Evolutionary conservation across 2,113 vertebrate species (phyloP).

Genomic region (Anoplopoma fimbria): DNA sequence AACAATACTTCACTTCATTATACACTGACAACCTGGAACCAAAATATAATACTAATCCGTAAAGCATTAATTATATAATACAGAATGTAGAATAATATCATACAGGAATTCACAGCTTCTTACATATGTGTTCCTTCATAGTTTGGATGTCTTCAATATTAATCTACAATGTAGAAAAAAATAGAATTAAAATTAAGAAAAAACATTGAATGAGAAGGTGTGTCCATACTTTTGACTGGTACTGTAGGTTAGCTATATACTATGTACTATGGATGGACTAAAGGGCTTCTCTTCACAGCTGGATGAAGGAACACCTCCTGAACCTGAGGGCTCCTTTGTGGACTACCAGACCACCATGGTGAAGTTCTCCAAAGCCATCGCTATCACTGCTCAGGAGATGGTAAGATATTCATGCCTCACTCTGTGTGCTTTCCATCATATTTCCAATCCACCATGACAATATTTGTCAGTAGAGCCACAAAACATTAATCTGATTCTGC

Average conservation of each 20-base stretch:
- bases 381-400: constrained; percentile 98
- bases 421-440: constrained; percentile 21
- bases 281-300: constrained; percentile 80
- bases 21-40: background rate
- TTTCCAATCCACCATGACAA: constrained; percentile 16
- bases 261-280: background rate
- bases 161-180: too few species aligned
- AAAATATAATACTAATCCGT: background rate
- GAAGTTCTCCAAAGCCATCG: constrained; percentile 97
- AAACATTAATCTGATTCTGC: constrained; percentile 15
- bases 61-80: background rate
- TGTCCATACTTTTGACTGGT: too few species aligned
- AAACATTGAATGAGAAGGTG: too few species aligned
- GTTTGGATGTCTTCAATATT: too few species aligned
- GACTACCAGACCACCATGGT: constrained; percentile 99
- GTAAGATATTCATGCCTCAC: constrained; percentile 70
- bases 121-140: background rate
- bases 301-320: constrained; percentile 95
- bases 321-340: constrained; percentile 95
- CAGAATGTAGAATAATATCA: background rate
- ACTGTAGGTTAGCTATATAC: background rate
- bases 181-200: too few species aligned
- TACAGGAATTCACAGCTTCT: background rate
- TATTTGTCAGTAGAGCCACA: constrained; percentile 13
- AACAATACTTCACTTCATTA: background rate